These are phyloP conservation scores for Anisognathus igniventris DNA, from an alignment of 2,797 vertebrate genomes.

Conservation along the genomic window DNA sequence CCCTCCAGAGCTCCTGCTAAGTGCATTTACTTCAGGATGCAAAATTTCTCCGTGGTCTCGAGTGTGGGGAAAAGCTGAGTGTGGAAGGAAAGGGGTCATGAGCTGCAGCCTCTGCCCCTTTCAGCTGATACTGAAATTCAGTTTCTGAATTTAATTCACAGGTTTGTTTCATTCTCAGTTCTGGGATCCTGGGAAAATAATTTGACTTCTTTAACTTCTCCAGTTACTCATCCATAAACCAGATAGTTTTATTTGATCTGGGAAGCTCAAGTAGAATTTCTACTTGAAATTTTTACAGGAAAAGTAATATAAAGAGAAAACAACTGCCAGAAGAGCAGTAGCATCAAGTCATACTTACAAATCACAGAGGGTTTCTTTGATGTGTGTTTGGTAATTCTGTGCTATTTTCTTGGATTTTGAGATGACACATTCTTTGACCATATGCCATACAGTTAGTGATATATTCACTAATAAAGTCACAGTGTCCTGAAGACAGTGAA, in stretches of 20 bases:
- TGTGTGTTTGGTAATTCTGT: neutral
- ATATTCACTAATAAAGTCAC: neutral
- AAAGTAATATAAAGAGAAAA: neutral
- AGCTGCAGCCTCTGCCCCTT: neutral
- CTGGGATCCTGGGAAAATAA: conserved; percentile 34
- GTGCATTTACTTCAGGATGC: neutral
- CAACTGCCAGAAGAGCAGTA: neutral
- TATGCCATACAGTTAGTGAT: neutral
- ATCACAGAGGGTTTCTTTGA: neutral
- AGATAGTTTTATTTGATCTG: conserved; percentile 13
- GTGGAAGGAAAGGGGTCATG: neutral
- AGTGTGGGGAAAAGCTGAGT: neutral
- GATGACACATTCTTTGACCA: neutral
- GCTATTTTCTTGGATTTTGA: neutral
- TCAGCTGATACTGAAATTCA: neutral
- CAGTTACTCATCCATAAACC: conserved; percentile 29
- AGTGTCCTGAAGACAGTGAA: neutral
- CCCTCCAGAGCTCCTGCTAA: neutral
- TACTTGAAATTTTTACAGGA: neutral
- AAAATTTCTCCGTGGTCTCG: neutral
- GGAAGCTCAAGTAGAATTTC: neutral
- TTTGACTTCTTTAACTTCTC: conserved; percentile 31
- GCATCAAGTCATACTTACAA: neutral
- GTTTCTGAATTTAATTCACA: neutral
- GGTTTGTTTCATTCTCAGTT: neutral